phyloP scores from a whole-genome alignment of 2,797 vertebrate genomes.

The Karalla daura region DNA sequence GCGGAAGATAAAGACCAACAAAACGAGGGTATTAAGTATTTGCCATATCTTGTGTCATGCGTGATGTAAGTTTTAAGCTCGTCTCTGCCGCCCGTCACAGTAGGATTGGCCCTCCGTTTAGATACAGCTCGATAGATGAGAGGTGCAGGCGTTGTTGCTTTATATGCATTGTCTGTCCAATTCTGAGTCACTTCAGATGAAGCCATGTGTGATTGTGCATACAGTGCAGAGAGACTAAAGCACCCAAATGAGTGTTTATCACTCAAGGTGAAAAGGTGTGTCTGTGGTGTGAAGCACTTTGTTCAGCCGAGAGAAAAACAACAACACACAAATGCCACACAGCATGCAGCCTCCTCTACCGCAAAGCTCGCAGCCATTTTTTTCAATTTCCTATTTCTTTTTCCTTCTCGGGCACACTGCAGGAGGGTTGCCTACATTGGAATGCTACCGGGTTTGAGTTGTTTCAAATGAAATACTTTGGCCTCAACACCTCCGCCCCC shows the following conservation, averaged over 20 bases:
- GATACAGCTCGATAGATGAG: neutral
- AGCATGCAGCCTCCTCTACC: slow-evolving; percentile 59
- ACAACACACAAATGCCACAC: slow-evolving; percentile 72
- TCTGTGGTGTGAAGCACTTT: slow-evolving; percentile 51
- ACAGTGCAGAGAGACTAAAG: neutral
- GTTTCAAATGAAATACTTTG: slow-evolving; percentile 77
- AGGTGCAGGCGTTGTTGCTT: neutral
- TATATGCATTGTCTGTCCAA: neutral
- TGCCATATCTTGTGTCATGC: slow-evolving; percentile 21
- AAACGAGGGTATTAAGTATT: slow-evolving; percentile 32
- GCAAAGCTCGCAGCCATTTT: slow-evolving; percentile 54
- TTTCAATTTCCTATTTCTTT: slow-evolving; percentile 51
- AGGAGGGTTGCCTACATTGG: slow-evolving; percentile 59
- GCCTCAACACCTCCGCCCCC: slow-evolving; percentile 74
- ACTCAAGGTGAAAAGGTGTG: slow-evolving; percentile 25
- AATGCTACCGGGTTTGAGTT: slow-evolving; percentile 71
- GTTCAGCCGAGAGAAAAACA: slow-evolving; percentile 56
- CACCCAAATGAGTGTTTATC: neutral
- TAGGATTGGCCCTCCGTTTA: neutral
- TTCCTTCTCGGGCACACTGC: slow-evolving; percentile 42
- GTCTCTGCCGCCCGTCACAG: neutral
- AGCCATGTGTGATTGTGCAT: too few species aligned
- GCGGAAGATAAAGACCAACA: slow-evolving; percentile 36
- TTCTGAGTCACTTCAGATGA: too few species aligned
- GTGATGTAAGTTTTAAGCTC: neutral